A percentile compares a stretch with the other conserved stretches of the same genome.
Evolutionary conservation across 1,140 invertebrate species (phyloP).

Genomic region (Chlorops oryzae): DNA sequence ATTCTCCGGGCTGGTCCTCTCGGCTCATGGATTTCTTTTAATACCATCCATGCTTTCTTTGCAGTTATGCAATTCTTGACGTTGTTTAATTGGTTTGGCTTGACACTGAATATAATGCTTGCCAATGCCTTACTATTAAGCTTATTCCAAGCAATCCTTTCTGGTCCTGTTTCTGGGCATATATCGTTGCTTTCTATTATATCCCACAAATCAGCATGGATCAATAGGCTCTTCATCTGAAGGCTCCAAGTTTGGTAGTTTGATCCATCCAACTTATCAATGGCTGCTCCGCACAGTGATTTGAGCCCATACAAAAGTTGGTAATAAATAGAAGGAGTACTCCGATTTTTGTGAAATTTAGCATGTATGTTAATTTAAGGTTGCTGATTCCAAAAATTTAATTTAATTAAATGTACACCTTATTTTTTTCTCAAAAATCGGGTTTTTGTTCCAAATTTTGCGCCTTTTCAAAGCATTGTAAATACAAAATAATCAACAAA

Average conservation of each 20-base stretch:
- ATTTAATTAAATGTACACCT: too few relatives aligned
- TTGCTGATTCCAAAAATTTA: too few relatives aligned
- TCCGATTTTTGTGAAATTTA: too few relatives aligned
- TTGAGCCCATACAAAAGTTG: too few relatives aligned
- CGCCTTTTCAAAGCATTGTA: too few relatives aligned
- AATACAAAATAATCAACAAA: too few relatives aligned
- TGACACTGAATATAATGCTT: slow-evolving; percentile 5
- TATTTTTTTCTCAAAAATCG: too few relatives aligned
- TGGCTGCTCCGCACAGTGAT: too few relatives aligned
- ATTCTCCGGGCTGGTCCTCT: slow-evolving; percentile 12
- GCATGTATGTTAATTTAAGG: too few relatives aligned
- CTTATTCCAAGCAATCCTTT: background rate
- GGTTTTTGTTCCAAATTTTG: too few relatives aligned
- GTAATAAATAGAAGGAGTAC: too few relatives aligned
- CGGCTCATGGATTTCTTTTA: slow-evolving; percentile 12
- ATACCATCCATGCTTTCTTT: slow-evolving; percentile 6
- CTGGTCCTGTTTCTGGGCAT: background rate
- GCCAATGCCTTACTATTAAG: slow-evolving; percentile 5
- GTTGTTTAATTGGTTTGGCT: slow-evolving; percentile 7
- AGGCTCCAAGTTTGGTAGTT: slow-evolving; percentile 11
- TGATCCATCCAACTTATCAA: slow-evolving; percentile 10
- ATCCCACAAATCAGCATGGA: background rate
- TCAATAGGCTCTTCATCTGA: slow-evolving; percentile 3
- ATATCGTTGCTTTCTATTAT: background rate
- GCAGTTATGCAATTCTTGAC: slow-evolving; percentile 10